phyloP scores from a whole-genome alignment of 1,140 invertebrate genomes.

The Adelges cooleyi region DNA sequence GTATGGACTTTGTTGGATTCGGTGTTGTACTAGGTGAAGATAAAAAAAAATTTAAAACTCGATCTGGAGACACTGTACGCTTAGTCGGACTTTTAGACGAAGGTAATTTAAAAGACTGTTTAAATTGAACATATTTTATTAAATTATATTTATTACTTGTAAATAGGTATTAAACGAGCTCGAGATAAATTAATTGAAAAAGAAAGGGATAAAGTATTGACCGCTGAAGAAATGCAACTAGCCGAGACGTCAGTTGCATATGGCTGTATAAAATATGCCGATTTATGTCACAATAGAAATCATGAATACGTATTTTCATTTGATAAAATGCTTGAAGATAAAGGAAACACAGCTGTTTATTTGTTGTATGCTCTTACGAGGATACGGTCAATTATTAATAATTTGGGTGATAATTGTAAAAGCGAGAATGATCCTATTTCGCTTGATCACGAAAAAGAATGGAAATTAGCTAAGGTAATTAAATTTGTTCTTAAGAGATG shows the following conservation, averaged over 20 bases:
- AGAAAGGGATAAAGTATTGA: constrained; percentile 75
- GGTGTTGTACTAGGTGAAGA: constrained; percentile 97
- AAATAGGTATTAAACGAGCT: constrained; percentile 62
- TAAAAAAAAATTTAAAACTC: constrained; percentile 98
- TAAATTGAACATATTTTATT: neutral
- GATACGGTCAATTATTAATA: constrained; percentile 82
- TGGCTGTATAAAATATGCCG: constrained; percentile 98
- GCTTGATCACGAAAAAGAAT: constrained; percentile 83
- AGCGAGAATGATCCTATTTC: constrained; percentile 51
- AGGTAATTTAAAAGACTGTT: constrained; percentile 49
- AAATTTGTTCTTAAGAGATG: neutral
- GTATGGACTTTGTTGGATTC: constrained; percentile 86
- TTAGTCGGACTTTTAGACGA: constrained; percentile 87
- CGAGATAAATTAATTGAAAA: constrained; percentile 83
- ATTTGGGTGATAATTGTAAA: constrained; percentile 51
- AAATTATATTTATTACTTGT: constrained; percentile 26
- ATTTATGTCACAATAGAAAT: constrained; percentile 83
- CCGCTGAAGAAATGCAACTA: constrained; percentile 63
- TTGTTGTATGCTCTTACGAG: constrained; percentile 90
- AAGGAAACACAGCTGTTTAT: constrained; percentile 98
- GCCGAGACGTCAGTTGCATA: constrained; percentile 90
- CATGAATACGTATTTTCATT: constrained; percentile 98
- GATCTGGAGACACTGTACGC: constrained; percentile 91
- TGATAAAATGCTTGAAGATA: constrained; percentile 97
- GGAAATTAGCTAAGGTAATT: constrained; percentile 77